Percentiles rank a stretch among this genome's conserved stretches.
Conservation (phyloP, 2,888 invertebrate species). For the Caradrina kadenii region DNA sequence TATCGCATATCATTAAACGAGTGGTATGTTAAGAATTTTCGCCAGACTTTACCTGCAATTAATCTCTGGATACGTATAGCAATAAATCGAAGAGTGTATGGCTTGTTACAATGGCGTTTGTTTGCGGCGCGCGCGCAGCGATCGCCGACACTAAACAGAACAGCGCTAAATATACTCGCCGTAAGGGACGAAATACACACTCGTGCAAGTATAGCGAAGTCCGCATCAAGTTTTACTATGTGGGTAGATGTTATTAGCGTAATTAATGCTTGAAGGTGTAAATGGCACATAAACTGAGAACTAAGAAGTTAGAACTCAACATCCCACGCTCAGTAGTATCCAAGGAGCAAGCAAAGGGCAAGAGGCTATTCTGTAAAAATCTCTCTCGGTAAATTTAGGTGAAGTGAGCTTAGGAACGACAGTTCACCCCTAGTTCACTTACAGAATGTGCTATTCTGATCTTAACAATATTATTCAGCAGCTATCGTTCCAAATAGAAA, state of each 20-base stretch:
- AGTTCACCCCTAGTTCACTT: too few relatives aligned
- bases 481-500: background rate
- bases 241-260: conserved; percentile 1
- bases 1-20: too few relatives aligned
- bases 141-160: conserved; percentile 57
- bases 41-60: conserved; percentile 19
- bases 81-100: conserved; percentile 53
- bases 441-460: too few relatives aligned
- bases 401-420: too few relatives aligned
- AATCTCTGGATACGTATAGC: conserved; percentile 31
- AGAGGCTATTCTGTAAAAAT: too few relatives aligned
- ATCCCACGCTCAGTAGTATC: too few relatives aligned
- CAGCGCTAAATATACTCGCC: conserved; percentile 56
- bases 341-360: too few relatives aligned
- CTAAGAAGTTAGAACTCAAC: too few relatives aligned
- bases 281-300: too few relatives aligned
- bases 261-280: background rate
- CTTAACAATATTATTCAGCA: too few relatives aligned
- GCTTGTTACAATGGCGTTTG: conserved; percentile 58
- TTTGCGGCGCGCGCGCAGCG: conserved; percentile 35
- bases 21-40: conserved; percentile 1
- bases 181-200: conserved; percentile 38
- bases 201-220: background rate
- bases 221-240: conserved; percentile 1
- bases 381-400: too few relatives aligned